Conservation (phyloP, 30 jellyfish, hydroid and myxozoan genomes). For the Chrysaora quinquecirrha region DNA sequence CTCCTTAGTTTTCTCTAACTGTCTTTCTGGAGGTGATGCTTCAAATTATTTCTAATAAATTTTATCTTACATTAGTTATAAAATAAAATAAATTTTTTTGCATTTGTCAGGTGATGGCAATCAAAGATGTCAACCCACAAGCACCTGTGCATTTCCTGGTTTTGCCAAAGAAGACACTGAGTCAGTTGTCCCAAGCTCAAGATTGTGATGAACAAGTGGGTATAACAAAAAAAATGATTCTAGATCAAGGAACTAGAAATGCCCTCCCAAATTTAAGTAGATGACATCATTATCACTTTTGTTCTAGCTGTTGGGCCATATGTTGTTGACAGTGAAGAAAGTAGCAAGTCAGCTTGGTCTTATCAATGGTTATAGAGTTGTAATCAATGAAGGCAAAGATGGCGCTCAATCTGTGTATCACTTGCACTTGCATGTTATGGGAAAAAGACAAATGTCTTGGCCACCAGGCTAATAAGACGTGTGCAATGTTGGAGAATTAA, state of each 20-base stretch:
- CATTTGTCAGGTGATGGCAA: constrained; percentile 83
- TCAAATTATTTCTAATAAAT: no score
- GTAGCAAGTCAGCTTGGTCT: constrained; percentile 87
- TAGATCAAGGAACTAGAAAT: background rate
- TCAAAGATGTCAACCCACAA: constrained; percentile 92
- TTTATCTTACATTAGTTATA: no score
- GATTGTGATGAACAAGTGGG: constrained; percentile 62
- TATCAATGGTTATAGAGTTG: constrained; percentile 89
- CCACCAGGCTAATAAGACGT: constrained; percentile 98
- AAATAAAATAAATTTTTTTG: no score
- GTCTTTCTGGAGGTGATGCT: no score
- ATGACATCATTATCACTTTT: background rate
- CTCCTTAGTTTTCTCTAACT: no score
- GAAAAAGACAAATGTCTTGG: constrained; percentile 99
- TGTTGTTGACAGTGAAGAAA: constrained; percentile 78
- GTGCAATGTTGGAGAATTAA: no score
- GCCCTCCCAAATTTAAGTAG: no score
- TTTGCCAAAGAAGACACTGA: constrained; percentile 85
- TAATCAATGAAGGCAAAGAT: constrained; percentile 91
- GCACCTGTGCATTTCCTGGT: constrained; percentile 99
- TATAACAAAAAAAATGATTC: background rate
- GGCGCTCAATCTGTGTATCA: constrained; percentile 99
- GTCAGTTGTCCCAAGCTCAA: constrained; percentile 66
- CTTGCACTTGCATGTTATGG: constrained; percentile 95
- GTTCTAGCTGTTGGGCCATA: constrained; percentile 79